Base-by-base conservation (phyloP, 1,140 invertebrate genomes). In the Drosophila aff. region DNA sequence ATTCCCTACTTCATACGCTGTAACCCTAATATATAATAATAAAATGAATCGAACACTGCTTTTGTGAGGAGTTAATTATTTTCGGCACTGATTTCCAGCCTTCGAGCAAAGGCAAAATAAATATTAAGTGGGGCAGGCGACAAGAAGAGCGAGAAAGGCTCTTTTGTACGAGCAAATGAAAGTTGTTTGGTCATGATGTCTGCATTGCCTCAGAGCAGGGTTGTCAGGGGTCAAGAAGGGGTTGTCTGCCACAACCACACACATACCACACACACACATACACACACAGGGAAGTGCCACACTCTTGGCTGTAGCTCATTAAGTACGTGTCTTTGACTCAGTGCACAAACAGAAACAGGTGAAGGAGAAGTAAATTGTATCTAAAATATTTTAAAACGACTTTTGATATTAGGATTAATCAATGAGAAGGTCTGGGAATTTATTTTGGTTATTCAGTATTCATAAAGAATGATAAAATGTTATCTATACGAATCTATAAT, bases 271-370 rank as follows among this genome's bases (percentile, higher is more conserved):
- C 47, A 40, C 47, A 23, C 15, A 40, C 23, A 23, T 3, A 52
- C 49, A 52, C 47, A 40, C 47, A 36, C 15, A 40, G 55, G 47
- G 68, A 67, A 75, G 77, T 67, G 84, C 76, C 87, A 83, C 73
- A 87, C 79, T 76, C 79, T 87, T 33, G 49, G 65, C 59, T 58
- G 61, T 50, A 75, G 80, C 84, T 87, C 84, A 89, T 87, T 87
- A 87, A 83, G 83, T 78, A 73, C 76, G 68, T 55, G 58, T 55
- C 46, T 53, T 40, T 66, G 52, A 67, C 23, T 69, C 26, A n/a
- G 13, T 43, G 41, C 46, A 64, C 43, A n/a, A 13, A 28, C 13
- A 36, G 38, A 63, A 52, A 46, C 26, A 44, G 26, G n/a, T 28
- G 16, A 28, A 13, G 0, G 15, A 2, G 15, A 44, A 44, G 28